A percentile compares a stretch with the other conserved stretches of the same genome.
Conservation (phyloP, 2,888 invertebrate genomes). For the Pemphredon lugubris region DNA sequence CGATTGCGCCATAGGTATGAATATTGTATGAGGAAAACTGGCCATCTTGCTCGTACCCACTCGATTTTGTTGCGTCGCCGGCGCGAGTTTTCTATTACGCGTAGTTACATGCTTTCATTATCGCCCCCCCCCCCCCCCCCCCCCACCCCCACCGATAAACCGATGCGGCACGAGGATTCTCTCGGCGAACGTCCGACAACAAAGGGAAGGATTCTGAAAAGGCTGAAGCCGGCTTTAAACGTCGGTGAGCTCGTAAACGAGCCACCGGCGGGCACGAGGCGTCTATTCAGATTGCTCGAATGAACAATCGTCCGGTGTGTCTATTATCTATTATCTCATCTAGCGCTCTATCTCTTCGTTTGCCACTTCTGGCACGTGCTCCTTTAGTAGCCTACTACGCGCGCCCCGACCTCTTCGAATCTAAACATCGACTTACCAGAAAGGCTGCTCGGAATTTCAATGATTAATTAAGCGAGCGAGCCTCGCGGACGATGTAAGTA, state of each 20-base stretch:
- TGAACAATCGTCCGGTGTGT: constrained; percentile 44
- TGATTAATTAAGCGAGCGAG: not conserved
- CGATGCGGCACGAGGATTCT: no score
- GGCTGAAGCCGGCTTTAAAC: not conserved
- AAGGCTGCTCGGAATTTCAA: not conserved
- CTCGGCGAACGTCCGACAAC: no score
- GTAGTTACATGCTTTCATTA: no score
- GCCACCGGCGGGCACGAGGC: not conserved
- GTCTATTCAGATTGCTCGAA: constrained; percentile 17
- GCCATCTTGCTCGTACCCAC: no score
- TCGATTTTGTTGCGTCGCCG: no score
- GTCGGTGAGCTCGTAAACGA: not conserved
- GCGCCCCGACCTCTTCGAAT: not conserved
- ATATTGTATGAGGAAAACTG: no score
- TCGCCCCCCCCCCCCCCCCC: no score
- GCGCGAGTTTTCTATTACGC: no score
- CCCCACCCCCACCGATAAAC: no score
- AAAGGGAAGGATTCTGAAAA: no score
- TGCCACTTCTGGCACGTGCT: constrained; percentile 14
- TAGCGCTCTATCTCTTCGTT: constrained; percentile 13
- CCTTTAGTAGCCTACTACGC: constrained; percentile 7
- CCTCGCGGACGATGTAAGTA: not conserved
- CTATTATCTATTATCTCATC: constrained; percentile 56
- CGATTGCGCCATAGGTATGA: no score
- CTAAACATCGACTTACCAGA: not conserved